Conservation (phyloP, 2,797 vertebrate species). For the Manis javanica region DNA sequence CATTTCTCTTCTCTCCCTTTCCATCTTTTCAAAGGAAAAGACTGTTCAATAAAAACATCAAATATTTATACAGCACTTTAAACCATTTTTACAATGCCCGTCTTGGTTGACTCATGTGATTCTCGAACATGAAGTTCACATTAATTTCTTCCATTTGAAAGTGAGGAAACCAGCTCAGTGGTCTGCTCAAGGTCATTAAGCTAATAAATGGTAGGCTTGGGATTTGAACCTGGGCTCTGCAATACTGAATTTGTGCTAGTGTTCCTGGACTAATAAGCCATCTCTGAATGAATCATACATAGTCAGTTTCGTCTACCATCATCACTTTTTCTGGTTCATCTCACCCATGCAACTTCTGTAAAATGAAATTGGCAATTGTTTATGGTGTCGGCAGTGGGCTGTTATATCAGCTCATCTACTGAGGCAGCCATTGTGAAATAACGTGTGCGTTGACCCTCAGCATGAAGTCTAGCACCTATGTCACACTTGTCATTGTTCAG, state of each 20-base stretch:
- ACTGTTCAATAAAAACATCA: conserved; percentile 57
- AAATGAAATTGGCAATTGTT: conserved; percentile 71
- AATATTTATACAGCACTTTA: conserved; percentile 58
- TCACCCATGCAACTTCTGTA: conserved; percentile 50
- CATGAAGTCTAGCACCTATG: not conserved
- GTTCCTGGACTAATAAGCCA: not conserved
- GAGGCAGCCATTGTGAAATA: conserved; percentile 69
- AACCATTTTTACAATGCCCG: conserved; percentile 57
- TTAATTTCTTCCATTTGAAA: conserved; percentile 56
- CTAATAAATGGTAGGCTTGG: conserved; percentile 44
- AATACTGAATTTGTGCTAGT: not conserved
- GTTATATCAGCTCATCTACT: conserved; percentile 63
- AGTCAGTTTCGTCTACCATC: conserved; percentile 53
- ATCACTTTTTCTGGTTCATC: conserved; percentile 68
- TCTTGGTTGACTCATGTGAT: conserved; percentile 50
- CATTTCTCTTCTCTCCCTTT: not conserved
- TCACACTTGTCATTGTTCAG: conserved; percentile 43
- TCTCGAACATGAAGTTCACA: conserved; percentile 5
- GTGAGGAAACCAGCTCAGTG: conserved; percentile 36
- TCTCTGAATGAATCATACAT: conserved; percentile 51
- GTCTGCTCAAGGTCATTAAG: conserved; percentile 45
- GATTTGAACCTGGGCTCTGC: conserved; percentile 28
- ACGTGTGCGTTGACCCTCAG: conserved; percentile 20
- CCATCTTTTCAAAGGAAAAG: conserved; percentile 11
- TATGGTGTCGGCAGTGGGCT: not conserved